Evolutionary conservation across 1,140 invertebrate genomes (phyloP).

Genomic region (Chelonus insularis): DNA sequence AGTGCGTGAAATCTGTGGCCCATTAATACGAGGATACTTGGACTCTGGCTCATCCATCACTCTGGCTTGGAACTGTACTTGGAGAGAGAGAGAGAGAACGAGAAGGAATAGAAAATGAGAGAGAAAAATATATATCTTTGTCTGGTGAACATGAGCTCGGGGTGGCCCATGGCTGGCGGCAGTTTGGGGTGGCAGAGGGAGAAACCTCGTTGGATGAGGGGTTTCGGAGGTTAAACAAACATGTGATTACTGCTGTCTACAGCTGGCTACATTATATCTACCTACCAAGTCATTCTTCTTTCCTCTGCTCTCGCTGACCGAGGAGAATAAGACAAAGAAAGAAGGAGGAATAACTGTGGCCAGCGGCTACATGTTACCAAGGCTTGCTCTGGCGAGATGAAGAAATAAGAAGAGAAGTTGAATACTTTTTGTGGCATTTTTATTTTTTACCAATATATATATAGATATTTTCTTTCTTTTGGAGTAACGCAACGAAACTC

Average conservation of each 20-base stretch:
- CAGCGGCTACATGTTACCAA: slow-evolving; percentile 5
- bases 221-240: slow-evolving; percentile 62
- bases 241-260: slow-evolving; percentile 61
- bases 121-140: slow-evolving; percentile 50
- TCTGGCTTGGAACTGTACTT: slow-evolving; percentile 31
- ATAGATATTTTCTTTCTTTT: slow-evolving; percentile 3
- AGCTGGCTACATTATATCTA: slow-evolving; percentile 59
- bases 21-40: slow-evolving; percentile 46
- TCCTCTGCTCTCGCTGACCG: not conserved
- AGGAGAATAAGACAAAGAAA: slow-evolving; percentile 9
- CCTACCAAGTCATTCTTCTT: slow-evolving; percentile 49
- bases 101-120: slow-evolving; percentile 16
- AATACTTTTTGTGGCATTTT: slow-evolving; percentile 2
- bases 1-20: slow-evolving; percentile 52
- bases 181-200: slow-evolving; percentile 45
- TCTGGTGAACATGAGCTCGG: slow-evolving; percentile 45
- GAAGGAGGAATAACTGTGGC: slow-evolving; percentile 12
- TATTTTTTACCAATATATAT: slow-evolving; percentile 1
- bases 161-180: slow-evolving; percentile 49
- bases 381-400: slow-evolving; percentile 7
- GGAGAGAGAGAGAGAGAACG: slow-evolving; percentile 13
- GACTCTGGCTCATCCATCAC: slow-evolving; percentile 49
- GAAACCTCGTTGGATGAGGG: slow-evolving; percentile 51
- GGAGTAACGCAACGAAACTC: slow-evolving; percentile 7
- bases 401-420: slow-evolving; percentile 24